A percentile compares a stretch with the other conserved stretches of the same genome.
Conservation (phyloP, 1,140 invertebrate species). For the Hydropsyche tenuis region DNA sequence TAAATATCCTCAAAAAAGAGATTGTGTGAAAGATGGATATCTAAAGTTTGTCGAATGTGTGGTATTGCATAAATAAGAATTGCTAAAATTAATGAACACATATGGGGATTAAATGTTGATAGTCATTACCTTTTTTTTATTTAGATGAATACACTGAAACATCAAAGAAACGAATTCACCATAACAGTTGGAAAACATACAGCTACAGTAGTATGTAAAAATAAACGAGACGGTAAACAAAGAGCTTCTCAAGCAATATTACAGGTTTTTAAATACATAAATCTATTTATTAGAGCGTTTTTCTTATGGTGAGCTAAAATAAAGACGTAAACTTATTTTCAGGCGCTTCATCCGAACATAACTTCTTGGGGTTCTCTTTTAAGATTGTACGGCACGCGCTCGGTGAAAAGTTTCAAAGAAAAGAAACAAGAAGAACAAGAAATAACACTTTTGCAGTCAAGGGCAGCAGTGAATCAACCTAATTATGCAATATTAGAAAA, state of each 20-base stretch:
- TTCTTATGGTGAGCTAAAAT: too few relatives aligned
- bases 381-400: slow-evolving; percentile 90
- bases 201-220: slow-evolving; percentile 88
- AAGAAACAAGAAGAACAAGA: slow-evolving; percentile 95
- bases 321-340: too few relatives aligned
- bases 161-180: slow-evolving; percentile 92
- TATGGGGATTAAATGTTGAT: too few relatives aligned
- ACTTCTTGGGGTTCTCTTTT: slow-evolving; percentile 94
- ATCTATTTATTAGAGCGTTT: too few relatives aligned
- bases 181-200: slow-evolving; percentile 94
- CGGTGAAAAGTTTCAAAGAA: slow-evolving; percentile 91
- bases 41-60: too few relatives aligned
- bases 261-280: slow-evolving; percentile 68
- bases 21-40: too few relatives aligned
- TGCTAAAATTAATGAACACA: too few relatives aligned
- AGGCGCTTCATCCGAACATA: slow-evolving; percentile 90
- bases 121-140: slow-evolving; percentile 32
- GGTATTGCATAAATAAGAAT: too few relatives aligned
- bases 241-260: slow-evolving; percentile 94
- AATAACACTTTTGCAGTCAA: slow-evolving; percentile 89
- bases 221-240: slow-evolving; percentile 98
- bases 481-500: slow-evolving; percentile 94
- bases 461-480: slow-evolving; percentile 88
- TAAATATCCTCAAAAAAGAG: too few relatives aligned
- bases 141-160: slow-evolving; percentile 80